phyloP scores from a whole-genome alignment of 2,113 vertebrate species.

The Todiramphus saurophagus region DNA sequence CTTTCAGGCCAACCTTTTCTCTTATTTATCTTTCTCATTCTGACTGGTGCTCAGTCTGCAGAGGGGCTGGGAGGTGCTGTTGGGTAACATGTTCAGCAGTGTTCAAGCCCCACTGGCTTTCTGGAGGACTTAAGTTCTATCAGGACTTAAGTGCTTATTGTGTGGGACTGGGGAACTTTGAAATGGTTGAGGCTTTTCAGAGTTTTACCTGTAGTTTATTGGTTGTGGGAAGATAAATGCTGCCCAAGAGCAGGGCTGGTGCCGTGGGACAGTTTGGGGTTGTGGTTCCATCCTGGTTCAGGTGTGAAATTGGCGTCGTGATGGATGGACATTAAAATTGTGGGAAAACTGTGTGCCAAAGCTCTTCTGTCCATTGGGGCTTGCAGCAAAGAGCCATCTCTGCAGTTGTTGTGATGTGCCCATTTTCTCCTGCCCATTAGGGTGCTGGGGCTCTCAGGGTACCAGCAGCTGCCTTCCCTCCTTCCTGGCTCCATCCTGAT shows the following conservation, averaged over 20 bases:
- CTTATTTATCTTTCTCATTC: not conserved
- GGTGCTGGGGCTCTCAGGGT: not conserved
- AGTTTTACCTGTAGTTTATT: not conserved
- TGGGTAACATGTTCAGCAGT: not conserved
- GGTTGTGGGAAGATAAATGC: not conserved
- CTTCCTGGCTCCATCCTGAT: rapidly evolving
- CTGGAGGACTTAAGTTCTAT: not conserved
- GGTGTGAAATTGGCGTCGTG: not conserved
- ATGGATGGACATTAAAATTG: not conserved
- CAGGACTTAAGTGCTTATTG: not conserved
- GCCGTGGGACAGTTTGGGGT: not conserved
- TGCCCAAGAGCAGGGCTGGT: not conserved
- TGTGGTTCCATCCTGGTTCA: rapidly evolving
- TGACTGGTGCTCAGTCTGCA: not conserved
- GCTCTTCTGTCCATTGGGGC: not conserved
- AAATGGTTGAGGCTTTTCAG: not conserved
- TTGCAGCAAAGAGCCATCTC: not conserved
- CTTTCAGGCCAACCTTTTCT: not conserved
- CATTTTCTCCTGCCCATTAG: rapidly evolving
- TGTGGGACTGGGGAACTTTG: not conserved
- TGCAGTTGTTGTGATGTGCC: not conserved
- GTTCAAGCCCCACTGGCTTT: not conserved
- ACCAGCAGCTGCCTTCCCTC: too few relatives aligned
- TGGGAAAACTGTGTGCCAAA: not conserved
- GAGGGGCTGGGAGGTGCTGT: rapidly evolving